Conservation (phyloP, 1,140 invertebrate species). For the Scaptomyza hsui region DNA sequence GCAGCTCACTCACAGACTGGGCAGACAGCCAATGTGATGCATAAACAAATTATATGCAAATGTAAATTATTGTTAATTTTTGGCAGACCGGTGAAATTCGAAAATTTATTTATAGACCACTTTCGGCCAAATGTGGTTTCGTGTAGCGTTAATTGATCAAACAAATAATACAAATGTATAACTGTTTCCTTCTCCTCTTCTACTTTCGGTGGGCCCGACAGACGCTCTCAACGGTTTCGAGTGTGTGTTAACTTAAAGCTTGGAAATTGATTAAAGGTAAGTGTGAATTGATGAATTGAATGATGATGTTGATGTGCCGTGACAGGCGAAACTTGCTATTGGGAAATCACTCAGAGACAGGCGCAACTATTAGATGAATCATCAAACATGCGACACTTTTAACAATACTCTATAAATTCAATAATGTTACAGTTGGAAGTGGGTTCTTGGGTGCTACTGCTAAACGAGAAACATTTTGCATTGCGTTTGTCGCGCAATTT, state of each 20-base stretch:
- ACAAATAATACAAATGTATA: slow-evolving; percentile 28
- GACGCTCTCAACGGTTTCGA: slow-evolving; percentile 7
- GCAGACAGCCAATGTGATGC: slow-evolving; percentile 24
- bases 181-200: slow-evolving; percentile 19
- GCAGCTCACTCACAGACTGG: slow-evolving; percentile 2
- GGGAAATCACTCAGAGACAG: slow-evolving; percentile 25
- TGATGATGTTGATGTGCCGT: slow-evolving; percentile 40
- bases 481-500: slow-evolving; percentile 81
- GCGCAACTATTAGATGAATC: slow-evolving; percentile 37
- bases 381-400: slow-evolving; percentile 18
- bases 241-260: slow-evolving; percentile 30
- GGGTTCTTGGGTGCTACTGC: slow-evolving; percentile 11
- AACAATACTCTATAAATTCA: slow-evolving; percentile 40
- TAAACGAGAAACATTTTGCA: slow-evolving; percentile 74
- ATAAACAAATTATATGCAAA: slow-evolving; percentile 31
- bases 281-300: slow-evolving; percentile 62
- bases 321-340: slow-evolving; percentile 5
- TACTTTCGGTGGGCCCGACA: slow-evolving; percentile 13
- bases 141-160: slow-evolving; percentile 58
- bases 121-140: slow-evolving; percentile 5
- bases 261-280: slow-evolving; percentile 59
- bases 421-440: slow-evolving; percentile 9
- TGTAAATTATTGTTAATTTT: neutral
- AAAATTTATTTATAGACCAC: slow-evolving; percentile 39
- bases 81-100: neutral